These are phyloP conservation scores for Tupaia chinensis DNA, from an alignment of 2,113 vertebrate genomes.

Conservation along the genomic window DNA sequence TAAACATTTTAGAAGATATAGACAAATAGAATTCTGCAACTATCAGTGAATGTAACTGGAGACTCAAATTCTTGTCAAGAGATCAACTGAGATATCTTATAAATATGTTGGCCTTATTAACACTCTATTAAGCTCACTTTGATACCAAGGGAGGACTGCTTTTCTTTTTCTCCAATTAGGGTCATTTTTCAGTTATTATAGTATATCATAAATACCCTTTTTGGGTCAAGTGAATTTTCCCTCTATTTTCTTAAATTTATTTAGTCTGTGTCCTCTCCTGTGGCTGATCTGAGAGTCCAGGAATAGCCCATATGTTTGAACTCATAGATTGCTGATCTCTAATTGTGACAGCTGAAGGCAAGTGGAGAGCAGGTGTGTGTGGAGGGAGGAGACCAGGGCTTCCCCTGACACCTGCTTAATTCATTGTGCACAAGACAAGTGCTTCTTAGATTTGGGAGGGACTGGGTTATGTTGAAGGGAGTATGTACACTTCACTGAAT, in stretches of 20 bases:
- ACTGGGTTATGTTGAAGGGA: not conserved
- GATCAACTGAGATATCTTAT: not conserved
- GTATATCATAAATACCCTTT: not conserved
- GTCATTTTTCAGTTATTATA: slow-evolving; percentile 52
- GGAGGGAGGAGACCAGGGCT: not conserved
- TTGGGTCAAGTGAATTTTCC: slow-evolving; percentile 48
- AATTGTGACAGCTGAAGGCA: not conserved
- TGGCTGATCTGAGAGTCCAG: slow-evolving; percentile 44
- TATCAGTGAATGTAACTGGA: not conserved
- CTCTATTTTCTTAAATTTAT: slow-evolving; percentile 49
- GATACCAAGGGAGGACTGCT: slow-evolving; percentile 28
- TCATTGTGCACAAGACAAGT: not conserved
- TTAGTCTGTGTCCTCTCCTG: slow-evolving; percentile 50
- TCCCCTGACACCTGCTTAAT: not conserved
- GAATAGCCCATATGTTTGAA: slow-evolving; percentile 59
- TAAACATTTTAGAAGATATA: slow-evolving; percentile 37
- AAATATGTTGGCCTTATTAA: slow-evolving; percentile 44
- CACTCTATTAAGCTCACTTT: slow-evolving; percentile 58
- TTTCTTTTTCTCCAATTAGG: slow-evolving; percentile 49
- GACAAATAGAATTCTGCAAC: not conserved
- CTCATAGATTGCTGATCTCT: not conserved
- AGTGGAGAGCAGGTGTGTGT: not conserved
- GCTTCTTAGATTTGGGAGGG: not conserved
- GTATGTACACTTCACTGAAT: slow-evolving; percentile 51
- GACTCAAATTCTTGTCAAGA: slow-evolving; percentile 48